Conservation (phyloP, 2,888 invertebrate genomes). For the Colostygia pectinataria region DNA sequence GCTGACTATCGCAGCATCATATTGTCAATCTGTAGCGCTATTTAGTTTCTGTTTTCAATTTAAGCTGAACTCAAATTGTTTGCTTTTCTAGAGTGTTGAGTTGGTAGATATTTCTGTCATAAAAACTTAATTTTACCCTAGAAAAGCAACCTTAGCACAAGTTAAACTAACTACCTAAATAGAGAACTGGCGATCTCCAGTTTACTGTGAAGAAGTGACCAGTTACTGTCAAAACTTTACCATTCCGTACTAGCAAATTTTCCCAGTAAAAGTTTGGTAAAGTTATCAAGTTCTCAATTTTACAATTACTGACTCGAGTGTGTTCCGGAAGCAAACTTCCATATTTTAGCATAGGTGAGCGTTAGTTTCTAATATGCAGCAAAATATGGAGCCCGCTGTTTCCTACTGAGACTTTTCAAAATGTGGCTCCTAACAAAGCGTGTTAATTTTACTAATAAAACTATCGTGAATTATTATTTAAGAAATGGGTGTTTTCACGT, state of each 20-base stretch:
- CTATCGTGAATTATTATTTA: too few relatives aligned
- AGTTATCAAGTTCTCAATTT: constrained; percentile 69
- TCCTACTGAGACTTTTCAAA: constrained; percentile 54
- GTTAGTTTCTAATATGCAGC: constrained; percentile 61
- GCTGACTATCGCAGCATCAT: not conserved
- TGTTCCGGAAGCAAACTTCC: constrained; percentile 54
- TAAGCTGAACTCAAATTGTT: too few relatives aligned
- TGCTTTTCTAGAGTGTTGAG: too few relatives aligned
- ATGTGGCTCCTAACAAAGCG: constrained; percentile 42
- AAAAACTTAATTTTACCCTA: not conserved
- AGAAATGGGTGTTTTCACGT: too few relatives aligned
- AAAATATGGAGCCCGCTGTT: constrained; percentile 58
- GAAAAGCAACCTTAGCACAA: not conserved
- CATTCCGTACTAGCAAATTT: constrained; percentile 36
- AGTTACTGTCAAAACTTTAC: constrained; percentile 53
- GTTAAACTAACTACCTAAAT: constrained; percentile 16
- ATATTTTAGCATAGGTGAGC: constrained; percentile 67
- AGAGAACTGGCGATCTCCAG: constrained; percentile 32
- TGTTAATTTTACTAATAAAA: not conserved
- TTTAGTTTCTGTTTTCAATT: too few relatives aligned
- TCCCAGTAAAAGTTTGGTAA: constrained; percentile 40
- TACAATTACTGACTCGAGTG: constrained; percentile 57
- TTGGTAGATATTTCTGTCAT: too few relatives aligned
- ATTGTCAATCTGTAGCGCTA: not conserved
- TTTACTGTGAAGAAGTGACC: constrained; percentile 43